Conservation (phyloP, 2,888 invertebrate genomes). For the Ptilodon capucinus region DNA sequence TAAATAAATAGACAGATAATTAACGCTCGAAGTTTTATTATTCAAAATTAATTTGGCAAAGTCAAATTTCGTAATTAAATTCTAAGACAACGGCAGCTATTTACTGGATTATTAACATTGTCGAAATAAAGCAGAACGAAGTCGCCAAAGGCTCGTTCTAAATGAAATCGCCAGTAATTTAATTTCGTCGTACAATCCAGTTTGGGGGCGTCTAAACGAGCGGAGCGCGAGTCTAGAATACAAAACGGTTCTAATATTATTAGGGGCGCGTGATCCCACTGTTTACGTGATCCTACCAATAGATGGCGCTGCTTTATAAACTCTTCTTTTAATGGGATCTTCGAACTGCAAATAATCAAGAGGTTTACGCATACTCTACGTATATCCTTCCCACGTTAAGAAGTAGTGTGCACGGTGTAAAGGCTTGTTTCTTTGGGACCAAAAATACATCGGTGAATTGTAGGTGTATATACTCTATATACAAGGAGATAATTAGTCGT, state of each 20-base stretch:
- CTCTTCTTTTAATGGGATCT: background rate
- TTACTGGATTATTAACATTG: slow-evolving; percentile 13
- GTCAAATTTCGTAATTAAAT: slow-evolving; percentile 21
- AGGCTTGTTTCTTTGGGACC: no score
- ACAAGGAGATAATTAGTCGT: no score
- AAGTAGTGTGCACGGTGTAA: no score
- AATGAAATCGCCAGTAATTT: slow-evolving; percentile 41
- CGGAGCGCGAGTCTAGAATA: slow-evolving; percentile 3
- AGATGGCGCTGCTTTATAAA: background rate
- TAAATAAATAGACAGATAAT: background rate
- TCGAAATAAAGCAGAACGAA: slow-evolving; percentile 6
- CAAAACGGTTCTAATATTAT: slow-evolving; percentile 18
- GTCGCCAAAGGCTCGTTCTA: slow-evolving; percentile 28
- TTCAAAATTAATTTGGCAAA: slow-evolving; percentile 2
- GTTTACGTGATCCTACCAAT: background rate
- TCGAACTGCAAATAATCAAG: no score
- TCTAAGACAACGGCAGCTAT: slow-evolving; percentile 8
- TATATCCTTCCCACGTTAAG: no score
- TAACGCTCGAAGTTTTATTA: background rate
- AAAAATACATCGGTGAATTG: no score
- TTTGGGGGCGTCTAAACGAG: slow-evolving; percentile 24
- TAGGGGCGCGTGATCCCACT: slow-evolving; percentile 6
- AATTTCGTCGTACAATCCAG: slow-evolving; percentile 35
- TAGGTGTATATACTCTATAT: no score
- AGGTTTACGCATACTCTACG: no score